These are phyloP conservation scores for Gadus macrocephalus DNA, from an alignment of 2,113 vertebrate genomes.

Conservation along the genomic window DNA sequence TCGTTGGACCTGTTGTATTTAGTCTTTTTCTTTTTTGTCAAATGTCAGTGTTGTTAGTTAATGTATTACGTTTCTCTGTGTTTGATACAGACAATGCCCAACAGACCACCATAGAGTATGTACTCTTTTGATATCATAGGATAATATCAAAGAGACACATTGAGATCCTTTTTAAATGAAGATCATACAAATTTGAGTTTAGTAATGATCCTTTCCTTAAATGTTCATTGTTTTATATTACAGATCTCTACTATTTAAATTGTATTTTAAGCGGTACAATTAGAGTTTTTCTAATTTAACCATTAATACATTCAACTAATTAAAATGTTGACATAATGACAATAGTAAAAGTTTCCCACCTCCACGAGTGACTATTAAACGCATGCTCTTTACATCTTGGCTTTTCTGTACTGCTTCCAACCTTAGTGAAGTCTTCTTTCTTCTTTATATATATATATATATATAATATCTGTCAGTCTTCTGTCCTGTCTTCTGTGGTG, in stretches of 20 bases:
- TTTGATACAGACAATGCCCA: slow-evolving; percentile 17
- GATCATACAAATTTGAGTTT: too few relatives aligned
- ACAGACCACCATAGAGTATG: slow-evolving; percentile 15
- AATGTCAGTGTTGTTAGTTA: slow-evolving; percentile 40
- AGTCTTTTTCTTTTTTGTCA: slow-evolving; percentile 45
- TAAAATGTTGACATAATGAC: slow-evolving; percentile 7
- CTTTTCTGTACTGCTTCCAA: slow-evolving; percentile 65
- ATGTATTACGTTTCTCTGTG: slow-evolving; percentile 51
- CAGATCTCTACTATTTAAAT: too few relatives aligned
- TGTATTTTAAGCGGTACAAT: too few relatives aligned
- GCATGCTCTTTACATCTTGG: slow-evolving; percentile 59
- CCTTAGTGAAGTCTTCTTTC: slow-evolving; percentile 50
- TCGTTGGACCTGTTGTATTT: slow-evolving; percentile 49
- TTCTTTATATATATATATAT: slow-evolving; percentile 52
- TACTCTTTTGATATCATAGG: background rate
- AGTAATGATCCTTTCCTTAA: too few relatives aligned
- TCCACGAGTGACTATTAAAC: slow-evolving; percentile 28
- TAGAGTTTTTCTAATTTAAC: background rate
- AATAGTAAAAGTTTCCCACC: background rate
- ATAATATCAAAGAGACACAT: too few relatives aligned
- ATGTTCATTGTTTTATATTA: too few relatives aligned
- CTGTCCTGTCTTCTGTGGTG: slow-evolving; percentile 32
- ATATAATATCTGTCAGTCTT: slow-evolving; percentile 41
- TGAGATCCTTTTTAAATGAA: too few relatives aligned
- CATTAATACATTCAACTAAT: slow-evolving; percentile 12